Evolutionary conservation across 2,113 vertebrate species (phyloP), one percentile per base, ranked within the genome.

Genomic region (Otocyon megalotis): DNA sequence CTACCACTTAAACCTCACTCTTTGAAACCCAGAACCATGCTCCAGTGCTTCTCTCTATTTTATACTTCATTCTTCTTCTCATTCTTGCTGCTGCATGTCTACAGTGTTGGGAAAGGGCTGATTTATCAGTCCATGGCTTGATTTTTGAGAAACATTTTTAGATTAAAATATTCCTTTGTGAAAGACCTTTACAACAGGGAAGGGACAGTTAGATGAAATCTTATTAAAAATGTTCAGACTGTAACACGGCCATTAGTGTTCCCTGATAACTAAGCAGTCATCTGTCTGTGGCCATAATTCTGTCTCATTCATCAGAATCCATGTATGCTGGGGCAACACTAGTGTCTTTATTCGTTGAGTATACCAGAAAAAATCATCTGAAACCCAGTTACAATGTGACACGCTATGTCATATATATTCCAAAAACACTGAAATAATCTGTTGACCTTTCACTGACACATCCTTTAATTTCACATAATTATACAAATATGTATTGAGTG

Each of bases 221-320:
- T 84, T 96, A 54, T 16, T 77, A 93, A 97, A 93, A 96, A 72
- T 74, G 15, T 12, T 7, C 43, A 60, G 35, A 76, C 19, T 79
- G 0, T 83, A 48, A 76, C 9, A 60, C 5, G 17, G 85, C 4
- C 30, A 72, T 5, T 54, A 22, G 71, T 63, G 77, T 24, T 82
- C 17, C 26, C 54, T 90, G 35, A 72, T 24, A 84, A 30, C 17
- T 58, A 93, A 91, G 26, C 26, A 82, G 16, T 76, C n/a, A 50
- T n/a, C 48, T 76, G 6, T 53, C 13, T 84, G 0, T 90, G 76
- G 7, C 8, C 50, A 67, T 71, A 79, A 58, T 72, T 88, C 84
- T 60, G 28, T 91, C 13, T 79, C 50, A 65, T 93, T 92, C 12
- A 82, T 43, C 54, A 96, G 26, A 97, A 95, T 58, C 28, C 22